Conservation (phyloP, 2,113 vertebrate genomes). For the Colius striatus region DNA sequence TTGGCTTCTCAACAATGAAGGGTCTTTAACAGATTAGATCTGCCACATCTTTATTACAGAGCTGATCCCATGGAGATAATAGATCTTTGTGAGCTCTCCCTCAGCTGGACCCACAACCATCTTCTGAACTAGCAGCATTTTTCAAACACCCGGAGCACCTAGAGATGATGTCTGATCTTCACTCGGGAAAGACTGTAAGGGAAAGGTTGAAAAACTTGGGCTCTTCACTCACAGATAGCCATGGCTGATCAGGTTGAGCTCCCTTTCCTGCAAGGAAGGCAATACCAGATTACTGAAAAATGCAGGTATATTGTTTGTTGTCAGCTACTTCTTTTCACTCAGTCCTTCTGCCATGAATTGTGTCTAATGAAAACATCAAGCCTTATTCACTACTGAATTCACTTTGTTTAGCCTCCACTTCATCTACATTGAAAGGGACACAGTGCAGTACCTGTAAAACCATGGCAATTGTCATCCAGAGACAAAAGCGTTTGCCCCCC, state of each 20-base stretch:
- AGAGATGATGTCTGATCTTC: not conserved
- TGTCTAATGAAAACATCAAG: not conserved
- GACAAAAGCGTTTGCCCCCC: not conserved
- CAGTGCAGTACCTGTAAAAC: not conserved
- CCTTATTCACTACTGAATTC: not conserved
- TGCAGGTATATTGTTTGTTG: not conserved
- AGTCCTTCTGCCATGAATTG: not conserved
- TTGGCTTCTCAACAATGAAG: not conserved
- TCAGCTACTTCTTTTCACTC: not conserved
- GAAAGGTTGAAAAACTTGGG: not conserved
- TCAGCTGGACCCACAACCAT: not conserved
- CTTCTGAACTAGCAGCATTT: not conserved
- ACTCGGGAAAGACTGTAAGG: not conserved
- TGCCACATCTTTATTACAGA: not conserved
- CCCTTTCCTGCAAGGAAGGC: not conserved
- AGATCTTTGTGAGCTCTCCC: not conserved
- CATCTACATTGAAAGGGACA: not conserved
- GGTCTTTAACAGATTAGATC: not conserved
- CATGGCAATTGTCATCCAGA: not conserved
- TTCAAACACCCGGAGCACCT: not conserved
- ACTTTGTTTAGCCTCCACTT: not conserved
- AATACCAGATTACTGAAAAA: not conserved
- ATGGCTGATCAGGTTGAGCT: not conserved
- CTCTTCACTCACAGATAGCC: not conserved
- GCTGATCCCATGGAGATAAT: not conserved